These are phyloP conservation scores for Hypomesus transpacificus DNA, from an alignment of 2,113 vertebrate genomes.

Conservation along the genomic window DNA sequence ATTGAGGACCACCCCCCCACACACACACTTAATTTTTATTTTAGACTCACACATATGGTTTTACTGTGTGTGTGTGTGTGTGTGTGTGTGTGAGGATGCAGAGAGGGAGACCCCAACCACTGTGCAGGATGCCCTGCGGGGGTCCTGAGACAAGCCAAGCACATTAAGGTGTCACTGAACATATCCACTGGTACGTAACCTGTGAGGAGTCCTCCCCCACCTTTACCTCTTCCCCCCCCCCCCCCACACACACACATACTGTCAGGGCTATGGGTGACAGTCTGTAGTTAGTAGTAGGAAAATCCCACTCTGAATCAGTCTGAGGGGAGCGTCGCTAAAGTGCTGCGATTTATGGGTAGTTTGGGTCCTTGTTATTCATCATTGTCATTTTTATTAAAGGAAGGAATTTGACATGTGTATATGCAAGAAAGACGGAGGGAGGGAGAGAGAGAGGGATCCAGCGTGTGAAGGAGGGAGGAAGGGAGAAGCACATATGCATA, in stretches of 20 bases:
- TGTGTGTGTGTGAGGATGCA: background rate
- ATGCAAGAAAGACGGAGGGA: no score
- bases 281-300: background rate
- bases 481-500: no score
- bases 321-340: constrained; percentile 37
- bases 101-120: background rate
- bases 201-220: constrained; percentile 32
- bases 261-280: background rate
- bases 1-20: background rate
- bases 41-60: no score
- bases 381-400: constrained; percentile 69
- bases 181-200: constrained; percentile 60
- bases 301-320: constrained; percentile 41
- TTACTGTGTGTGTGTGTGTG: constrained; percentile 14
- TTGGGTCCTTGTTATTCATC: constrained; percentile 61
- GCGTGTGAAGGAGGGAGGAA: no score
- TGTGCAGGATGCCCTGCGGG: constrained; percentile 35
- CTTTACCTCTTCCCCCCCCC: background rate
- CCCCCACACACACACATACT: constrained; percentile 16
- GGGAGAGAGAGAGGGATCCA: no score
- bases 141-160: constrained; percentile 62
- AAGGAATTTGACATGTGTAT: constrained; percentile 51
- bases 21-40: background rate
- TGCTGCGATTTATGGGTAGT: constrained; percentile 64
- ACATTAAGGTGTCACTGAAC: constrained; percentile 71